Evolutionary conservation across 92 coral and sea anemone species (phyloP), one percentile per base, ranked within the genome.

Genomic region (Siderastrea radians): DNA sequence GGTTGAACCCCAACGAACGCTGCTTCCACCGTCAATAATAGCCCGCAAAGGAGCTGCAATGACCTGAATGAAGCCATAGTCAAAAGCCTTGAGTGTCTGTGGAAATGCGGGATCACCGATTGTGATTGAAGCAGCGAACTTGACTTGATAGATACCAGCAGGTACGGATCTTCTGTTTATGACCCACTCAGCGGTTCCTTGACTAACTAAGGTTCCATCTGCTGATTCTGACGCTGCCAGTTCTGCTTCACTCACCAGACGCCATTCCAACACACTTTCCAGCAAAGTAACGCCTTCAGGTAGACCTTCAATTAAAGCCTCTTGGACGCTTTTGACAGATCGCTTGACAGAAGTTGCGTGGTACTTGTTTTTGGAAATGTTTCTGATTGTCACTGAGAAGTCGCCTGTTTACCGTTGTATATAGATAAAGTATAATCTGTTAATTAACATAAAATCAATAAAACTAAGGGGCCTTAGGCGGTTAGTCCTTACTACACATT

Each of bases 11-110:
- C 84, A 78, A 0, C 68, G 82, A 52, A 62, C 78, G 11, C 64
- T 73, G 15, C 82, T 81, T 0, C 95, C 95, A 1, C 92, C 92
- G 14, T 92, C 84, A 54, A 92, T 75, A 13, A 73, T 48, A 26
- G 93, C 91, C 16, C 86, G 88, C 19, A 92, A 57, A 2, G 88
- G 84, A 43, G 87, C 82, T 5, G 78, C 81, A 79, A 70, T 62
- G 2, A 90, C 78, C 61, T 89, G 80, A 11, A 92, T 92, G 17
- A 84, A 92, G 17, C 95, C 95, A 10, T 49, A 84, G 49, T 84
- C 82, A 65, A 74, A 84, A 11, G 82, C 81, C 15, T 38, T 38
- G 0, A 84, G 52, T 11, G 6, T 84, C 43, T n/a, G 7, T 11
- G 88, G 61, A 7, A 57, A 61, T 2, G 44, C 44, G 19, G 38